Evolutionary conservation across 2,888 invertebrate genomes (phyloP).

Genomic region (Pterobdella sp.): DNA sequence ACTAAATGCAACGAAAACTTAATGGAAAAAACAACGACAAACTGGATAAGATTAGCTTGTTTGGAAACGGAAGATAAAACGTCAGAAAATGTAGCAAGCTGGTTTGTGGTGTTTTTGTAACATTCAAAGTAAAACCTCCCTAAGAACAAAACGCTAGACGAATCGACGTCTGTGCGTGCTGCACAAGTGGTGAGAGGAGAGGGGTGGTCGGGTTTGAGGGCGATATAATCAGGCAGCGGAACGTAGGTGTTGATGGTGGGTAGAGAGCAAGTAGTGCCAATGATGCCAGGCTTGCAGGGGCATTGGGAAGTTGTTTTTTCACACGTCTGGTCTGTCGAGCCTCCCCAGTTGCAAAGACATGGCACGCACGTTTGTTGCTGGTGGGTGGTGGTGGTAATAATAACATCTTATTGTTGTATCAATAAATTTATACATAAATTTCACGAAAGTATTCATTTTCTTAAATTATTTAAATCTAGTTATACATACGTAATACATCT

Average conservation of each 20-base stretch:
- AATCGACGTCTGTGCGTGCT: constrained; percentile 28
- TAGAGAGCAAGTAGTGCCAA: constrained; percentile 30
- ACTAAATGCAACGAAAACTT: not conserved
- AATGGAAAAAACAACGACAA: not conserved
- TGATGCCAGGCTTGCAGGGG: constrained; percentile 31
- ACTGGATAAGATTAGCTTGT: constrained; percentile 25
- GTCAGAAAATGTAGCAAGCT: constrained; percentile 3
- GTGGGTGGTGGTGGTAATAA: no score
- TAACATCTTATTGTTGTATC: no score
- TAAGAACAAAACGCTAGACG: constrained; percentile 29
- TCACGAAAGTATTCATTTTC: no score
- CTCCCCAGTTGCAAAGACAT: constrained; percentile 37
- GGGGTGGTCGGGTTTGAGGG: constrained; percentile 30
- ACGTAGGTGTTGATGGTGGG: constrained; percentile 30
- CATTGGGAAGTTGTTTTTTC: constrained; percentile 35
- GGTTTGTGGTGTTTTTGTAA: not conserved
- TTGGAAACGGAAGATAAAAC: not conserved
- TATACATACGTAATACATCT: no score
- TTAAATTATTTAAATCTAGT: no score
- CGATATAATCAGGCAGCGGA: constrained; percentile 31
- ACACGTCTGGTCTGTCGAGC: constrained; percentile 31
- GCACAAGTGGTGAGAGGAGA: constrained; percentile 29
- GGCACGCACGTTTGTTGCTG: constrained; percentile 34
- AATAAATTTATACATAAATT: no score
- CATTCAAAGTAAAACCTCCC: constrained; percentile 31